These are phyloP conservation scores for Decapterus maruadsi DNA, from an alignment of 2,797 vertebrate genomes.

Conservation along the genomic window DNA sequence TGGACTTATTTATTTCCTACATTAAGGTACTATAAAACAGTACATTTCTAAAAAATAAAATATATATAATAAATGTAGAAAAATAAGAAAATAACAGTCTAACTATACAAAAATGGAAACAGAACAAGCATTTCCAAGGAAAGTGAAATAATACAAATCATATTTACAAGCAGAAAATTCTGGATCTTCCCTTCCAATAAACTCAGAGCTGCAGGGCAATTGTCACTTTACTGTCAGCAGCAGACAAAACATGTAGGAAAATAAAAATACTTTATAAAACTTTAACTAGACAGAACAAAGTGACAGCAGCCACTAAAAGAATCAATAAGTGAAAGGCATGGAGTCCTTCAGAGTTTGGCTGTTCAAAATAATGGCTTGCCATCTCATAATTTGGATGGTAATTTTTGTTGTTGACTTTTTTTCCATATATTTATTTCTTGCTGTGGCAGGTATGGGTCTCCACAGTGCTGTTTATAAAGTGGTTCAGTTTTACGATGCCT, in stretches of 20 bases:
- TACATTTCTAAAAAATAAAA: constrained; percentile 70
- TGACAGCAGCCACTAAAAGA: not conserved
- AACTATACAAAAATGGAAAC: constrained; percentile 69
- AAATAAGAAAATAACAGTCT: constrained; percentile 64
- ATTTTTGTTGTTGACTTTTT: not conserved
- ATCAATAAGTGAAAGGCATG: not conserved
- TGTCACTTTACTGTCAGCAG: not conserved
- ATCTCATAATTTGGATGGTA: not conserved
- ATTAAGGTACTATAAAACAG: constrained; percentile 88
- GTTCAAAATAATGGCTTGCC: not conserved
- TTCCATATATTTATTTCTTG: not conserved
- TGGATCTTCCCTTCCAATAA: constrained; percentile 47
- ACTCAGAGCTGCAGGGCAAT: constrained; percentile 19
- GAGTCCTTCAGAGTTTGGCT: not conserved
- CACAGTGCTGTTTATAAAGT: not conserved
- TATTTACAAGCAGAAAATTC: constrained; percentile 71
- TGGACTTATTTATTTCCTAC: constrained; percentile 77
- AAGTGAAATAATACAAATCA: constrained; percentile 58
- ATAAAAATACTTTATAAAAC: constrained; percentile 19
- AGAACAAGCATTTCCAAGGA: constrained; percentile 59
- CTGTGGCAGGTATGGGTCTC: not conserved
- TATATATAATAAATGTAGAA: constrained; percentile 67
- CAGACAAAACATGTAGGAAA: constrained; percentile 21
- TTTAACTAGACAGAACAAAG: constrained; percentile 7
- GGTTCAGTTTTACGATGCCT: constrained; percentile 20